Evolutionary conservation across 2,888 invertebrate genomes (phyloP).

Genomic region (Philereme vetulata): DNA sequence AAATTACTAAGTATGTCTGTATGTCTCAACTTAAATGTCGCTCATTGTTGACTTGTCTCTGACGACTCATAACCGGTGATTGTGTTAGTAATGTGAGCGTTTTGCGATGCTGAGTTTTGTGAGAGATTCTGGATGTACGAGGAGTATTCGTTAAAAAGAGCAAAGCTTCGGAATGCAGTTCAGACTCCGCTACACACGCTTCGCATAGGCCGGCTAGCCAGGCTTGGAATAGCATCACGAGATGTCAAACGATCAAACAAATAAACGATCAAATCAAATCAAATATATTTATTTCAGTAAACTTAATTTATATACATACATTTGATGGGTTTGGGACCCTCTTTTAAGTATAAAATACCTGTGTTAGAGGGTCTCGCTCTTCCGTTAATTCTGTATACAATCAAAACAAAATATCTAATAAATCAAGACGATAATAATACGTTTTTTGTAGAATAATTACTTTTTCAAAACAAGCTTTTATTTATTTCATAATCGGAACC

Average conservation of each 20-base stretch:
- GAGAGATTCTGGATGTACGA: constrained; percentile 1
- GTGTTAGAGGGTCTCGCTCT: too few relatives aligned
- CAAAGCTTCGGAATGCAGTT: constrained; percentile 43
- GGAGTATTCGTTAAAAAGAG: constrained; percentile 30
- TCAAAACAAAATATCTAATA: too few relatives aligned
- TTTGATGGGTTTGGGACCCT: too few relatives aligned
- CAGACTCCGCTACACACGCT: neutral
- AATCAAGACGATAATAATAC: too few relatives aligned
- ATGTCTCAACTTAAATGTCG: constrained; percentile 21
- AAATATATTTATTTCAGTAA: too few relatives aligned
- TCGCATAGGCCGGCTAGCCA: neutral
- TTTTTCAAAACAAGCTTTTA: too few relatives aligned
- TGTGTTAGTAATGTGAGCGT: constrained; percentile 18
- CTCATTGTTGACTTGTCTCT: constrained; percentile 37
- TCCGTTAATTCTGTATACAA: too few relatives aligned
- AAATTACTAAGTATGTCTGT: constrained; percentile 30
- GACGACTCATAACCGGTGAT: constrained; percentile 21
- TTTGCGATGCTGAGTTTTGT: constrained; percentile 10
- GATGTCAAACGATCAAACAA: neutral
- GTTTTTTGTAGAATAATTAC: too few relatives aligned
- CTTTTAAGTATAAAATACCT: too few relatives aligned
- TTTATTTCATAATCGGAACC: too few relatives aligned
- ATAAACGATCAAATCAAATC: too few relatives aligned
- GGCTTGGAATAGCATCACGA: neutral
- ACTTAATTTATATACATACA: too few relatives aligned